These are phyloP conservation scores for Stenoptilia bipunctidactyla DNA, from an alignment of 2,888 invertebrate genomes.

Conservation along the genomic window DNA sequence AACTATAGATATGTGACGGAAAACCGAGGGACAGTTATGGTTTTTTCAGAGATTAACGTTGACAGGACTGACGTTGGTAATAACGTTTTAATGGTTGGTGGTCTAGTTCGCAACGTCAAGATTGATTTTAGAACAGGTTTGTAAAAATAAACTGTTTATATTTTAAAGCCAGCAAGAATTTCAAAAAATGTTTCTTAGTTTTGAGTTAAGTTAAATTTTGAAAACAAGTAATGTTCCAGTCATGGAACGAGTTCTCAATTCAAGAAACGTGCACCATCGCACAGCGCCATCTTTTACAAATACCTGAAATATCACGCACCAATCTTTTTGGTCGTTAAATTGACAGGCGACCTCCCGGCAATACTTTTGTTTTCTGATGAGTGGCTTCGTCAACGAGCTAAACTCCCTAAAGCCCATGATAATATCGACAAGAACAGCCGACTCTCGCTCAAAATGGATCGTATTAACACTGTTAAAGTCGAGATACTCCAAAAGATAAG, in stretches of 20 bases:
- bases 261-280: no score
- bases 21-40: slow-evolving; percentile 1
- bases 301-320: no score
- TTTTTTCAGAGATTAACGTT: slow-evolving; percentile 4
- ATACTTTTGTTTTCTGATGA: slow-evolving; percentile 32
- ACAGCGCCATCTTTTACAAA: no score
- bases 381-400: slow-evolving; percentile 23
- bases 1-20: neutral
- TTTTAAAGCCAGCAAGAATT: no score
- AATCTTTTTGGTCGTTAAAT: no score
- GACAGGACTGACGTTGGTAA: slow-evolving; percentile 9
- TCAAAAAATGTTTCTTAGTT: no score
- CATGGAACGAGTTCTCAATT: no score
- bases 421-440: slow-evolving; percentile 6
- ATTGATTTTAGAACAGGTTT: no score
- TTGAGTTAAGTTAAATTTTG: no score
- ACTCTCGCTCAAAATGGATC: slow-evolving; percentile 3
- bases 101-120: slow-evolving; percentile 3
- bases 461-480: slow-evolving; percentile 8
- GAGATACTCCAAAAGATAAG: slow-evolving; percentile 1
- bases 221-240: no score
- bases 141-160: no score
- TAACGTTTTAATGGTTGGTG: slow-evolving; percentile 12
- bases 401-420: slow-evolving; percentile 15
- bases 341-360: slow-evolving; percentile 3